Percentiles rank a stretch among this genome's conserved stretches.
These are phyloP conservation scores for Vanessa tameamea DNA, from an alignment of 1,140 invertebrate genomes.

Conservation along the genomic window DNA sequence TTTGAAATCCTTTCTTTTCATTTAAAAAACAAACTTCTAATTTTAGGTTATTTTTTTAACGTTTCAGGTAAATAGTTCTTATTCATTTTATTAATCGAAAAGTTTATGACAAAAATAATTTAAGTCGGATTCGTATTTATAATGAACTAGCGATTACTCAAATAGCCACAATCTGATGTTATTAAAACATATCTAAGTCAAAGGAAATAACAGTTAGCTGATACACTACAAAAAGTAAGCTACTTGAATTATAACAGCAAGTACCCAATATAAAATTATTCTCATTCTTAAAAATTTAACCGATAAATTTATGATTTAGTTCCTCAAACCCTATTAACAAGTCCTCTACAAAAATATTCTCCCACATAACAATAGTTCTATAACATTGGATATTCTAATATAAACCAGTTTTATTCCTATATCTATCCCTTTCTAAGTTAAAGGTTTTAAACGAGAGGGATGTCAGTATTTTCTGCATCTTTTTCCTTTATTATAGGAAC, in stretches of 20 bases:
- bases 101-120: no score
- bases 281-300: neutral
- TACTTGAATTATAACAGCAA: no score
- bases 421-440: constrained; percentile 6
- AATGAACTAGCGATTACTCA: no score
- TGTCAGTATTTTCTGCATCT: constrained; percentile 33
- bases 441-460: constrained; percentile 2
- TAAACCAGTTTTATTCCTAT: constrained; percentile 23
- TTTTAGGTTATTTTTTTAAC: no score
- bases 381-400: constrained; percentile 37
- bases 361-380: constrained; percentile 35
- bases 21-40: neutral
- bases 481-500: constrained; percentile 39
- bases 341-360: constrained; percentile 32
- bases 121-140: no score
- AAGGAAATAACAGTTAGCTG: no score
- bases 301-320: constrained; percentile 5
- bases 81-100: no score
- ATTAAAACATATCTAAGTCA: no score
- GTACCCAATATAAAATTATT: neutral
- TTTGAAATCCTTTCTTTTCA: neutral
- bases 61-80: no score
- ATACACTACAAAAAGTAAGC: no score
- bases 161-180: no score
- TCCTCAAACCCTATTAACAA: constrained; percentile 29